Evolutionary conservation across 1,140 invertebrate genomes (phyloP).

Genomic region (Thaumatotibia leucotreta): DNA sequence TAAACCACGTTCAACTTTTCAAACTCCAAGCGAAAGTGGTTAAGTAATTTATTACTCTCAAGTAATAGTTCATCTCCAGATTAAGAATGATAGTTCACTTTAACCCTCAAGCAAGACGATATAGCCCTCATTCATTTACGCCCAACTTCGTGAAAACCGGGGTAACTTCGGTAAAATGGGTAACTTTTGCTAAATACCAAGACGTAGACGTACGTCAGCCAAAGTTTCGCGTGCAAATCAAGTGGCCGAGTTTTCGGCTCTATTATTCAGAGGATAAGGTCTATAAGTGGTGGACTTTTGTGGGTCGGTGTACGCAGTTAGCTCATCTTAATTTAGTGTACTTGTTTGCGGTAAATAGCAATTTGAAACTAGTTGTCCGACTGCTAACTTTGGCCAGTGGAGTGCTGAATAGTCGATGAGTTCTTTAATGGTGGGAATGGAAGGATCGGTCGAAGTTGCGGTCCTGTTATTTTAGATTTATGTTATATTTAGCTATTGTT

Average conservation of each 20-base stretch:
- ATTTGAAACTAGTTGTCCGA: slow-evolving; percentile 59
- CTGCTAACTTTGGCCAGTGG: slow-evolving; percentile 48
- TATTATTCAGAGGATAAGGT: not conserved
- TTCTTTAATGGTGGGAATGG: not conserved
- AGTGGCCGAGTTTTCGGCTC: no score
- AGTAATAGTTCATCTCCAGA: not conserved
- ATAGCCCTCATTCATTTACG: slow-evolving; percentile 24
- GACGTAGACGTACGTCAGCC: no score
- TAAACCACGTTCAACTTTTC: not conserved
- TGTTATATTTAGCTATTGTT: not conserved
- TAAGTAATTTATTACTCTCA: not conserved
- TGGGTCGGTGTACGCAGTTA: slow-evolving; percentile 48
- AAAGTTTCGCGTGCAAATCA: no score
- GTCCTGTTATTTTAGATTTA: not conserved
- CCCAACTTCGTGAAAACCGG: slow-evolving; percentile 22
- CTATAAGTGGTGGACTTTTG: slow-evolving; percentile 7
- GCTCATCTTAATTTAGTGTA: slow-evolving; percentile 64
- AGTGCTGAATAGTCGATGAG: slow-evolving; percentile 48
- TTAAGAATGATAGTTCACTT: slow-evolving; percentile 10
- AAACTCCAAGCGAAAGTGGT: not conserved
- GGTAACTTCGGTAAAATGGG: slow-evolving; percentile 25
- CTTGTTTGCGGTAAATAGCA: slow-evolving; percentile 70
- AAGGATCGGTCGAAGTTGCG: not conserved
- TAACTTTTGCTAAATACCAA: slow-evolving; percentile 35
- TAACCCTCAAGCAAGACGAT: slow-evolving; percentile 18